Evolutionary conservation across 2,797 vertebrate species (phyloP).

Genomic region (Coregonus ussuriensis): DNA sequence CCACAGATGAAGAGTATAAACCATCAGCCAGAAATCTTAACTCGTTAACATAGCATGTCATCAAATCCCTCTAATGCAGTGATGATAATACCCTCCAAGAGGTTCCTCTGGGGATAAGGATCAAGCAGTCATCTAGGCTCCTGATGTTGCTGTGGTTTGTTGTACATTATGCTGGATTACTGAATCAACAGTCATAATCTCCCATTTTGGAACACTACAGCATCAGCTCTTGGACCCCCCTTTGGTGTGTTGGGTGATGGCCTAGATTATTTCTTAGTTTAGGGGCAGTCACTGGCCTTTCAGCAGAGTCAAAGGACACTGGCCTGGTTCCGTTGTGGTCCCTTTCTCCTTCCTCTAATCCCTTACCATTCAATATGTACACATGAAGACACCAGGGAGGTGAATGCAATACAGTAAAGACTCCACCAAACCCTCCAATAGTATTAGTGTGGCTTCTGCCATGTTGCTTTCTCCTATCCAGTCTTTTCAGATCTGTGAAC

Average conservation of each 20-base stretch:
- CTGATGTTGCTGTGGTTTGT: conserved; percentile 17
- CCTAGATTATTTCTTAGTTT: conserved; percentile 50
- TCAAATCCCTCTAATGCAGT: conserved; percentile 44
- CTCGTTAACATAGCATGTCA: conserved; percentile 11
- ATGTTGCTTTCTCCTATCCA: too few species aligned
- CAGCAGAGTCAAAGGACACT: conserved; percentile 25
- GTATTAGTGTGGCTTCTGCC: too few species aligned
- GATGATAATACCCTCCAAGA: conserved; percentile 26
- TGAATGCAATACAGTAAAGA: neutral
- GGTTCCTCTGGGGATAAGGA: neutral
- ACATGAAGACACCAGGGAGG: neutral
- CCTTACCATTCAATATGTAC: neutral
- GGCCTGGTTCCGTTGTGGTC: conserved; percentile 29
- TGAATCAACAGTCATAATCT: conserved; percentile 52
- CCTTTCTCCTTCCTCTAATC: conserved; percentile 18
- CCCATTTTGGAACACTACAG: conserved; percentile 47
- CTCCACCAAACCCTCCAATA: too few species aligned
- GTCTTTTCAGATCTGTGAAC: too few species aligned
- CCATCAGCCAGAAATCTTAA: neutral
- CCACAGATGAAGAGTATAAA: neutral
- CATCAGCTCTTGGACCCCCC: conserved; percentile 42
- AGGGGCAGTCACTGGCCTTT: conserved; percentile 39
- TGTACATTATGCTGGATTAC: conserved; percentile 56
- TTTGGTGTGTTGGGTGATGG: conserved; percentile 32
- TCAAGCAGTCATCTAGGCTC: conserved; percentile 16